Evolutionary conservation across 2,113 vertebrate genomes (phyloP).

Genomic region (Xyliphius kryptos): DNA sequence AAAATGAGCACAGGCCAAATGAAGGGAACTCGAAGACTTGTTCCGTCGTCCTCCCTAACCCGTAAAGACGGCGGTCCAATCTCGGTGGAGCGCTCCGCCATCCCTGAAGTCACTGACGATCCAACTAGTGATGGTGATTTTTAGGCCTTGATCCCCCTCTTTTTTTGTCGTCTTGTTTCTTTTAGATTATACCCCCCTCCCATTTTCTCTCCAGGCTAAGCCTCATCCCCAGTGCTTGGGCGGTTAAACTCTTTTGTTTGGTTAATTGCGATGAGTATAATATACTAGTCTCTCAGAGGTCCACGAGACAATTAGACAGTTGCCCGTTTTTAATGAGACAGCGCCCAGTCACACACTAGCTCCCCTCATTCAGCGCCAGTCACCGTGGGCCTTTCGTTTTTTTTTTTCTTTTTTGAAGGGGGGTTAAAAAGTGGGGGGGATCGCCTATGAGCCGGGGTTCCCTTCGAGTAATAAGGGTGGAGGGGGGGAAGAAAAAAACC

Average conservation of each 20-base stretch:
- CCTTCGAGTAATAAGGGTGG: conserved; percentile 57
- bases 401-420: conserved; percentile 20
- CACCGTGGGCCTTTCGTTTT: conserved; percentile 22
- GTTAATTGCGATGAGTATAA: conserved; percentile 99
- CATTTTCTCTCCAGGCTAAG: conserved; percentile 45
- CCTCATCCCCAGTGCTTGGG: conserved; percentile 79
- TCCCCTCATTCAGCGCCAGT: conserved; percentile 23
- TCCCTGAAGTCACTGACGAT: conserved; percentile 17
- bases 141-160: conserved; percentile 27
- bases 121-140: conserved; percentile 1
- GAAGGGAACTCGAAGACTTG: neutral
- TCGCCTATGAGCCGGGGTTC: conserved; percentile 48
- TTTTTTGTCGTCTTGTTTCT: conserved; percentile 40
- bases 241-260: conserved; percentile 99
- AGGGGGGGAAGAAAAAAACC: conserved; percentile 41
- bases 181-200: conserved; percentile 27
- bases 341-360: conserved; percentile 69
- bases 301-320: conserved; percentile 99
- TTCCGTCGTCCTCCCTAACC: conserved; percentile 7
- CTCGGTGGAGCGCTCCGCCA: conserved; percentile 50
- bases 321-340: conserved; percentile 99
- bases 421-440: conserved; percentile 20
- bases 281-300: conserved; percentile 99
- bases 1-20: conserved; percentile 97
- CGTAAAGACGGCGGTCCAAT: conserved; percentile 93